Evolutionary conservation across 2,113 vertebrate species (phyloP), one percentile per base, ranked within the genome.

Genomic region (Scomber scombrus): DNA sequence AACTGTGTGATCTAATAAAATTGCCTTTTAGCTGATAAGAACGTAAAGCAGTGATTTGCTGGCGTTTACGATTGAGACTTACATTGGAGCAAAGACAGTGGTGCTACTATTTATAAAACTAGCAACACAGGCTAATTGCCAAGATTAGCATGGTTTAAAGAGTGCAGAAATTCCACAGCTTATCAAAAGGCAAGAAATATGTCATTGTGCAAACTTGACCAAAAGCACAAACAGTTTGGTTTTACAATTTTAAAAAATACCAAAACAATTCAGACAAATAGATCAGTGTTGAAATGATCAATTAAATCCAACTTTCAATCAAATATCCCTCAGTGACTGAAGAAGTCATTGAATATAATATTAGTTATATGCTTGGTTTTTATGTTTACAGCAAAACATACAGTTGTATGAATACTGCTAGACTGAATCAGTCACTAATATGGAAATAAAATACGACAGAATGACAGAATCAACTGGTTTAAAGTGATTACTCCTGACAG

Each of bases 101-200:
- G 13, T 40, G n/a, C 15, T 12, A 19, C 54, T 47, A 58, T 73
- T 75, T 15, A 23, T 21, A 62, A 43, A 57, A 63, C n/a, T 26
- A 47, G 65, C 12, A 45, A 62, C 34, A 16, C 11, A 3, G 29
- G 43, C 1, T 67, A 49, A 66, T 71, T 62, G n/a, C 23, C 11
- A 40, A 66, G 77, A 80, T 88, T 89, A 86, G 8, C 58, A 18
- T 45, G 19, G 43, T 50, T 85, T 72, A 68, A 64, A 61, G 34
- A 55, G n/a, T 18, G 29, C 51, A 66, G 49, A 67, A 63, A 87
- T 71, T 68, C 51, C 56, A 65, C 3, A 70, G 68, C 34, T 80
- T 69, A 46, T 49, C 21, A 58, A 15, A 34, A 46, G 40, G 11
- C 62, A 51, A 84, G 45, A 78, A 81, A 60, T 45, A 45, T 56